Percentiles rank a stretch among this genome's conserved stretches.
Evolutionary conservation across 2,797 vertebrate genomes (phyloP).

Genomic region (Trematomus bernacchii): DNA sequence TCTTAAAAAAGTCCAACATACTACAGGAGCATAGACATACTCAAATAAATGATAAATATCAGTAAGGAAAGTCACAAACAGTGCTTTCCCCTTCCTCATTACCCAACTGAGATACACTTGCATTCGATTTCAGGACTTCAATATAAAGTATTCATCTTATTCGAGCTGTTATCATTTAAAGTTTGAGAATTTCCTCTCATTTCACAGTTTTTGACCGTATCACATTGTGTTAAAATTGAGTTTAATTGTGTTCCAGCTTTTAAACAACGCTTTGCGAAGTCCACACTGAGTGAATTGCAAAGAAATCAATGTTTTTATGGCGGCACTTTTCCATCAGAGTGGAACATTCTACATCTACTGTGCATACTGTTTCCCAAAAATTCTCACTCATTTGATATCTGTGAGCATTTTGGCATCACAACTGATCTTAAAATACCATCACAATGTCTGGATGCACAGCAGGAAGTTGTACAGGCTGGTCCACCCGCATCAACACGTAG

Average conservation of each 20-base stretch:
- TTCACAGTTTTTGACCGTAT: neutral
- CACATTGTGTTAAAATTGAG: neutral
- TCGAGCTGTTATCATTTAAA: neutral
- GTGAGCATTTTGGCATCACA: neutral
- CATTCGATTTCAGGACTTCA: neutral
- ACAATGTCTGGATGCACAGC: neutral
- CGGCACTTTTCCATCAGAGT: neutral
- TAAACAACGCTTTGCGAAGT: conserved; percentile 3
- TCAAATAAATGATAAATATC: too few species aligned
- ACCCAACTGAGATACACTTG: too few species aligned
- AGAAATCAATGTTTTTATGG: neutral
- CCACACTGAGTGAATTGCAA: neutral
- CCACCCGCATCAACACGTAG: neutral
- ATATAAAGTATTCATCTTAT: neutral
- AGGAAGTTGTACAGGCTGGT: neutral
- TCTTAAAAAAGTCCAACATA: too few species aligned
- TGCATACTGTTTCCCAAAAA: neutral
- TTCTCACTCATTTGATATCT: neutral
- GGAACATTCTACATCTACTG: neutral
- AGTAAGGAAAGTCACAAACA: too few species aligned
- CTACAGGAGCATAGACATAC: too few species aligned
- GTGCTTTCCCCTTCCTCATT: too few species aligned
- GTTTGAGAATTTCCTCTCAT: neutral
- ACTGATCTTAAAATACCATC: neutral
- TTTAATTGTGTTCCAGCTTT: conserved; percentile 11